Evolutionary conservation across 2,797 vertebrate species (phyloP).

Genomic region (Mionectes olivaceus): DNA sequence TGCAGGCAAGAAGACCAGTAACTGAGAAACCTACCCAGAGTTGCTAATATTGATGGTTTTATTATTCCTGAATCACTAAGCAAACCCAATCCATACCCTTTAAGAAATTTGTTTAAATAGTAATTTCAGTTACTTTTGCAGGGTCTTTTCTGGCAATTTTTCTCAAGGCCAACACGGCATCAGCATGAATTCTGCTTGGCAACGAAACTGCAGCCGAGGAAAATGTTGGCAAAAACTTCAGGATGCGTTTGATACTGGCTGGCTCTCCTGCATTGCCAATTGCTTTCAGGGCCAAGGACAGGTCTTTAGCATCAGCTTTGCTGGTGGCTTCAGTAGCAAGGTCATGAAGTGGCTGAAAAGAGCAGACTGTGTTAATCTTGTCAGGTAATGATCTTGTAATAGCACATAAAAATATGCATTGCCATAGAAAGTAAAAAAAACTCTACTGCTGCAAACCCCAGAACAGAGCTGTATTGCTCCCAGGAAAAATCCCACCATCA

Average conservation of each 20-base stretch:
- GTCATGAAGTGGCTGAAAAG: slow-evolving; percentile 83
- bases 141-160: slow-evolving; percentile 82
- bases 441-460: not conserved
- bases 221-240: slow-evolving; percentile 86
- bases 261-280: slow-evolving; percentile 88
- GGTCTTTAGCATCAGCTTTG: slow-evolving; percentile 72
- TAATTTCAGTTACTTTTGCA: slow-evolving; percentile 80
- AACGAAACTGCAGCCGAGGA: slow-evolving; percentile 74
- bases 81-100: not conserved
- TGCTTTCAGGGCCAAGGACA: slow-evolving; percentile 83
- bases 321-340: slow-evolving; percentile 77
- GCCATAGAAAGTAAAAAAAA: not conserved
- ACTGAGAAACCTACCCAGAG: not conserved
- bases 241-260: slow-evolving; percentile 86
- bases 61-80: not conserved
- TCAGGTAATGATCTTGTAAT: not conserved
- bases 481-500: not conserved
- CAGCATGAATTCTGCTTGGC: slow-evolving; percentile 76
- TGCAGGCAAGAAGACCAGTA: not conserved
- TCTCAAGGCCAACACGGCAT: slow-evolving; percentile 85
- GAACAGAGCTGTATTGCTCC: not conserved
- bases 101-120: not conserved
- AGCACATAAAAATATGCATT: not conserved
- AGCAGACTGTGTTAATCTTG: not conserved
- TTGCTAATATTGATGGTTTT: not conserved